Base-by-base conservation (phyloP, 2,113 vertebrate genomes). In the Picathartes gymnocephalus region DNA sequence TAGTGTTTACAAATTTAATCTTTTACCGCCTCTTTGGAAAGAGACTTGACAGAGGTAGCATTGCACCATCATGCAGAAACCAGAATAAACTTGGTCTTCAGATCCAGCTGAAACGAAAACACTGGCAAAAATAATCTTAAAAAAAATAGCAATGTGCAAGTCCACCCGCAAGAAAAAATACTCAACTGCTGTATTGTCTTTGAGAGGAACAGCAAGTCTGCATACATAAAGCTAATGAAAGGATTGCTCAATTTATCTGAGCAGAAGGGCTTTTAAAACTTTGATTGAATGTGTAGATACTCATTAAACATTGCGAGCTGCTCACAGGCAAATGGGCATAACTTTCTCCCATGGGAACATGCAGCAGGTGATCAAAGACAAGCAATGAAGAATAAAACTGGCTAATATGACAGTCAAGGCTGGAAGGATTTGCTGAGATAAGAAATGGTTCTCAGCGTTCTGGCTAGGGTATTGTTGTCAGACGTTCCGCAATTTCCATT, bases 331-430 rank as follows among this genome's bases (percentile, higher is more conserved):
- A 96, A 95, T 33, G 77, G 80, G 88, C 86, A 87, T 11, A 62
- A 93, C 93, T 92, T 89, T 91, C 86, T 95, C 93, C 71, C 90
- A 11, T 60, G 68, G 92, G 91, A 97, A 70, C 40, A 13, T 17
- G 56, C 51, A 93, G 95, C 64, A 94, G 84, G 88, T 89, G 96
- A 97, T 97, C 87, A 93, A 83, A 88, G 93, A 83, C 94, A 95
- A 93, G 86, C 81, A 95, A 84, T n/a, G 77, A 95, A 90, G 95
- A 96, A 96, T 76, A 93, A 97, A 97, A 96, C 83, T 82, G 92
- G 94, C 82, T 97, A 96, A 96, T 80, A 78, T 88, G 93, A 95
- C 76, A 94, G 96, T 88, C 80, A 90, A 95, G 95, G 88, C 92
- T 95, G 84, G 73, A 76, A 81, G 83, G 91, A 95, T 96, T 96